Evolutionary conservation across 2,113 vertebrate species (phyloP), one percentile per base, ranked within the genome.

Genomic region (Oncorhynchus tshawytscha): DNA sequence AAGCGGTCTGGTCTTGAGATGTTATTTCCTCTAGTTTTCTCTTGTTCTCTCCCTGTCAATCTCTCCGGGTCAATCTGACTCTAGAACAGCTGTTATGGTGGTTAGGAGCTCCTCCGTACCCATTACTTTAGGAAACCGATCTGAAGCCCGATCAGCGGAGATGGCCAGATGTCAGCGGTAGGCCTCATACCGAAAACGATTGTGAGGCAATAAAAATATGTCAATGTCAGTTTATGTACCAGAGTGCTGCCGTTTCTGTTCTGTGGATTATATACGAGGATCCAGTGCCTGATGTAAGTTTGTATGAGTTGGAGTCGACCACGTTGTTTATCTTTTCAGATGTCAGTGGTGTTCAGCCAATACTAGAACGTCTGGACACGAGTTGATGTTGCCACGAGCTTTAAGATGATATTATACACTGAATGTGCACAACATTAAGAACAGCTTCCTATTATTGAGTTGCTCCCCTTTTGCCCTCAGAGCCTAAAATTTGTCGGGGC

Each of bases 351-450:
- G 66, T 71, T 78, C 48, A 24, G 51, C n/a, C 7, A 45, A 13
- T 9, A 20, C 9, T 67, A 22, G 73, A 78, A 78, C 80, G 78
- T 78, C 74, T 81, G 78, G 64, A 79, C 66, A 70, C 62, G 6
- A 11, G 48, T 4, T 25, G 7, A 78, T 72, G 45, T 0, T 13
- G 29, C 45, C 24, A 25, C 71, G 60, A 62, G 24, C 65, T 67
- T 5, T 31, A 4, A n/a, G n/a, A 62, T 62, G 11, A n/a, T 39
- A 39, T 39, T 39, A 39, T 39, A 39, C 34, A 39, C 34, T 39
- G 34, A 39, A 7, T 34, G 34, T 34, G 8, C 34, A 39, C 6
- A 39, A 39, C 34, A 39, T 39, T 39, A 39, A 7, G 7, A 39
- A 39, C 34, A 39, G 0, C 34, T 39, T 39, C 34, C 34, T 39